A percentile compares a stretch with the other conserved stretches of the same genome.
Evolutionary conservation across 2,797 vertebrate genomes (phyloP).

Genomic region (Sebastiscus tertius): DNA sequence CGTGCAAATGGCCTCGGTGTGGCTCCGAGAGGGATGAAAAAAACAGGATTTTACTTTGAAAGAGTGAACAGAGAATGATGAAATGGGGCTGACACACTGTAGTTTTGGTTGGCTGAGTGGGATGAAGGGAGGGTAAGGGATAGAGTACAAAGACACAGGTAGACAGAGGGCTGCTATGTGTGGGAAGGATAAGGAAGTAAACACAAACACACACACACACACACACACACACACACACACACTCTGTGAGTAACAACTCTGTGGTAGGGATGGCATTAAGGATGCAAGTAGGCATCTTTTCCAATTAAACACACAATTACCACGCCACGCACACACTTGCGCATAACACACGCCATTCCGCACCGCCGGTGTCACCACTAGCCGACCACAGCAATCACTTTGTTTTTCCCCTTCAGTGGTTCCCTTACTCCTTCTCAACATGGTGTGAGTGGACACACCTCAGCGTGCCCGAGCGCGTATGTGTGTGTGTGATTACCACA

Average conservation of each 20-base stretch:
- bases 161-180: constrained; percentile 54
- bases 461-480: constrained; percentile 11
- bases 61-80: constrained; percentile 72
- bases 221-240: constrained; percentile 10
- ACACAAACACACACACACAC: constrained; percentile 15
- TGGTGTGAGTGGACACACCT: constrained; percentile 48
- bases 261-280: not conserved
- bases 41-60: constrained; percentile 55
- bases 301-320: constrained; percentile 33
- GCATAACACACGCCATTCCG: not conserved
- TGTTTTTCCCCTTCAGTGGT: not conserved
- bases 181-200: constrained; percentile 24
- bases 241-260: constrained; percentile 6
- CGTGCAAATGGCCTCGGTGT: constrained; percentile 37
- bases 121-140: constrained; percentile 67
- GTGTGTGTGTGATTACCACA: constrained; percentile 62
- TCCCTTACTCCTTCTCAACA: constrained; percentile 13
- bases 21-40: not conserved
- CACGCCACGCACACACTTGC: not conserved
- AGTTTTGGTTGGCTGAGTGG: constrained; percentile 78
- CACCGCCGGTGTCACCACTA: constrained; percentile 39
- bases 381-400: constrained; percentile 31
- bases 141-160: constrained; percentile 67
- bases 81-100: constrained; percentile 75
- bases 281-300: constrained; percentile 11